Base-by-base conservation (phyloP, 30 jellyfish, hydroid and myxozoan genomes). In the Chironex yamaguchii region DNA sequence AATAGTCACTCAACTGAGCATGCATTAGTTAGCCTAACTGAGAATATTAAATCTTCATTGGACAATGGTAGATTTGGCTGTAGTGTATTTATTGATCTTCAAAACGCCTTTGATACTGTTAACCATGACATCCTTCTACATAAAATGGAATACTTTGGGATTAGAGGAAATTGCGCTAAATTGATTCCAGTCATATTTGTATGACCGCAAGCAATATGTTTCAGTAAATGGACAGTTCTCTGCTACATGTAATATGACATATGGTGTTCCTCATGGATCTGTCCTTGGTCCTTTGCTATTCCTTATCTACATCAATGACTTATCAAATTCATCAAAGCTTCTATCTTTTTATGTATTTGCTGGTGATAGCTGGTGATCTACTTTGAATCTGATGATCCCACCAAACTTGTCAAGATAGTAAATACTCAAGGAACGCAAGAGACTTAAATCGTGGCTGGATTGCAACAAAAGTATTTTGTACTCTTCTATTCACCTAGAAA, bases 251-350 rank as follows among this genome's bases (percentile, higher is more conserved):
- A 27, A 25, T 54, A 42, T 73, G 51, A 14, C 78, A 35, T 26
- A 74, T 48, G 86, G 86, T 4, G 67, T 73, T 42, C 86, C 86
- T 14, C 77, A 73, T 42, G 86, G 86, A 42, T 73, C 86, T n/a
- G 86, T 73, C 36, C 78, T 73, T 35, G 86, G 86, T 21, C 86
- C 77, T 25, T 22, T 73, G 26, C 29, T 36, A 35, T 73, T 73
- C 29, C 33, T 73, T 24, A 26, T 73, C 75, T 73, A 73, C 49
- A 73, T 35, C 13, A 73, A 73, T 48, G 78, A 73, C 26, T 29
- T 73, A 48, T 74, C 86, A 35, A 65, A 21, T 65, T 21, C 63
- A 12, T 65, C 79, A 3, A 11, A 65, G 4, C 88, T 52, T 14
- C 32, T 13, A 49, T n/a, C n/a, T 21, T 31, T 76, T 54, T 52